A percentile compares a stretch with the other conserved stretches of the same genome.
These are phyloP conservation scores for Marisa cornuarietis DNA, from an alignment of 1,140 invertebrate genomes.

Conservation along the genomic window DNA sequence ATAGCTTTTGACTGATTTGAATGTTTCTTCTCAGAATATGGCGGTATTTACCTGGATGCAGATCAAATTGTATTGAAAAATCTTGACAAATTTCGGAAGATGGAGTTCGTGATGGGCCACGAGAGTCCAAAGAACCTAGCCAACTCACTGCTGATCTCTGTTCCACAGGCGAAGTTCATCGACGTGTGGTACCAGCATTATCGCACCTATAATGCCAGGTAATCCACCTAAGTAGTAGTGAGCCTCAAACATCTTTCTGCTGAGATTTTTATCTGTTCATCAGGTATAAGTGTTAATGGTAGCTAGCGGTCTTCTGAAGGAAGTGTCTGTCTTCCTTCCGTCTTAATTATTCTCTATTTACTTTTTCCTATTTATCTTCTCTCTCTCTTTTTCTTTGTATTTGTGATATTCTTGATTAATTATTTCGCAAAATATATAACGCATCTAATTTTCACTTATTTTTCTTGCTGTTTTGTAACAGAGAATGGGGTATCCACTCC, in stretches of 20 bases:
- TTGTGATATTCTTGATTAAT: background rate
- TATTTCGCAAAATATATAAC: no score
- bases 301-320: background rate
- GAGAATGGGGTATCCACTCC: constrained; percentile 30
- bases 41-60: constrained; percentile 25
- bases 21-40: constrained; percentile 15
- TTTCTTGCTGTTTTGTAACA: background rate
- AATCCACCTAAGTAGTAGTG: background rate
- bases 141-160: constrained; percentile 25
- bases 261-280: no score
- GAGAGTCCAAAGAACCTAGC: constrained; percentile 21
- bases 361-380: background rate
- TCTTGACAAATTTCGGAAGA: constrained; percentile 19
- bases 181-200: constrained; percentile 24
- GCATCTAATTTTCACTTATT: no score
- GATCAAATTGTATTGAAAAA: constrained; percentile 24
- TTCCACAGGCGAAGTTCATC: constrained; percentile 10
- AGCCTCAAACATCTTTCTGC: no score
- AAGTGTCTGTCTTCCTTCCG: background rate
- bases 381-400: background rate
- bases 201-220: constrained; percentile 19
- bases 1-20: background rate
- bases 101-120: constrained; percentile 23
- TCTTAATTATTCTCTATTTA: background rate
- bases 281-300: no score